A percentile compares a stretch with the other conserved stretches of the same genome.
phyloP scores from a whole-genome alignment of 2,113 vertebrate genomes.

The Chunga burmeisteri region DNA sequence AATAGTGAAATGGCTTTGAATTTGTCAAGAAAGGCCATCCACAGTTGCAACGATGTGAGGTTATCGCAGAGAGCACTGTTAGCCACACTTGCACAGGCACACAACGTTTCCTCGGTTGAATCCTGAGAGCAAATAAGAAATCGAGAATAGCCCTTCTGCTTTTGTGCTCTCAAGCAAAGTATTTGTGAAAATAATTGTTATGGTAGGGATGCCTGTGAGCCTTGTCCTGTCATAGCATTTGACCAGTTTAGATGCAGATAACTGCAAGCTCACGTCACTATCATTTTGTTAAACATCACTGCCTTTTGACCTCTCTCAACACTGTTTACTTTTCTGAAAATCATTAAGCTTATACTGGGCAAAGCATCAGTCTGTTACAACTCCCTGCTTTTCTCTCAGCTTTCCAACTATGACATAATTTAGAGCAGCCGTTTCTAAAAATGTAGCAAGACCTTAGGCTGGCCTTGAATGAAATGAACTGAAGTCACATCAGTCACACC shows the following conservation, averaged over 20 bases:
- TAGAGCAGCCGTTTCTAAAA: conserved; percentile 18
- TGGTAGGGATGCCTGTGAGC: not conserved
- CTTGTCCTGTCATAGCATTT: not conserved
- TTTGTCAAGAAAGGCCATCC: not conserved
- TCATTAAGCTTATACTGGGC: not conserved
- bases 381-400: conserved; percentile 5
- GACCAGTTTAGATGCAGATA: not conserved
- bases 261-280: not conserved
- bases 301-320: conserved; percentile 6
- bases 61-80: not conserved
- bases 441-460: not conserved
- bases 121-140: not conserved
- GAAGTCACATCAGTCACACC: not conserved
- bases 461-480: not conserved
- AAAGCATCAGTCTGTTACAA: not conserved
- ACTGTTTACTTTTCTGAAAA: conserved; percentile 35
- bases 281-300: not conserved
- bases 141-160: not conserved
- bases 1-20: not conserved
- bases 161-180: not conserved
- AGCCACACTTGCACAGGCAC: not conserved
- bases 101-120: not conserved
- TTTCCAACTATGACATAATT: conserved; percentile 49
- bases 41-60: not conserved
- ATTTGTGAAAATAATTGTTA: not conserved